These are phyloP conservation scores for Hemaris fuciformis DNA, from an alignment of 2,888 invertebrate genomes.

Conservation along the genomic window DNA sequence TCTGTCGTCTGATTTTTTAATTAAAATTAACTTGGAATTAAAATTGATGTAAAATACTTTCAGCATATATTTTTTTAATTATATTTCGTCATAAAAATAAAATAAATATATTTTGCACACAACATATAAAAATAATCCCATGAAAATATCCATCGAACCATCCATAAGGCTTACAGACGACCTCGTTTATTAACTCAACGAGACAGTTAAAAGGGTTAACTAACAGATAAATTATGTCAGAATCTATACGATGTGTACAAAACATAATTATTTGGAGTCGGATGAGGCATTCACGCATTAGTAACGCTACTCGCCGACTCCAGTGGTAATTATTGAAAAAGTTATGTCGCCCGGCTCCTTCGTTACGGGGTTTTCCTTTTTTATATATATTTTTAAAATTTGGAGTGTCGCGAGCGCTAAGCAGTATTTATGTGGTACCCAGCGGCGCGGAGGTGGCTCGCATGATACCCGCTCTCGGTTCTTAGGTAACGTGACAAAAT, in stretches of 20 bases:
- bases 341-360: slow-evolving; percentile 37
- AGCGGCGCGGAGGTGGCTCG: slow-evolving; percentile 61
- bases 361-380: slow-evolving; percentile 32
- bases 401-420: slow-evolving; percentile 70
- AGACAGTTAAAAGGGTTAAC: slow-evolving; percentile 14
- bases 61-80: no score
- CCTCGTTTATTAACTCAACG: slow-evolving; percentile 10
- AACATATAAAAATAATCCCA: not conserved
- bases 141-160: not conserved
- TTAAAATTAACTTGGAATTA: no score
- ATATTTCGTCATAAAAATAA: no score
- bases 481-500: not conserved
- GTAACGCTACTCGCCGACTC: slow-evolving; percentile 72
- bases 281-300: slow-evolving; percentile 73
- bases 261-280: slow-evolving; percentile 73
- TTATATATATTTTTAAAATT: slow-evolving; percentile 59
- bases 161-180: not conserved
- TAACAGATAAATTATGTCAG: slow-evolving; percentile 64
- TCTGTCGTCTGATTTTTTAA: no score
- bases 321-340: slow-evolving; percentile 73
- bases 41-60: no score
- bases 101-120: not conserved
- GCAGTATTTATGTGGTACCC: slow-evolving; percentile 80
- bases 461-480: slow-evolving; percentile 43
- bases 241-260: slow-evolving; percentile 72